phyloP scores from a whole-genome alignment of 2,113 vertebrate genomes.

The Scalopus aquaticus region DNA sequence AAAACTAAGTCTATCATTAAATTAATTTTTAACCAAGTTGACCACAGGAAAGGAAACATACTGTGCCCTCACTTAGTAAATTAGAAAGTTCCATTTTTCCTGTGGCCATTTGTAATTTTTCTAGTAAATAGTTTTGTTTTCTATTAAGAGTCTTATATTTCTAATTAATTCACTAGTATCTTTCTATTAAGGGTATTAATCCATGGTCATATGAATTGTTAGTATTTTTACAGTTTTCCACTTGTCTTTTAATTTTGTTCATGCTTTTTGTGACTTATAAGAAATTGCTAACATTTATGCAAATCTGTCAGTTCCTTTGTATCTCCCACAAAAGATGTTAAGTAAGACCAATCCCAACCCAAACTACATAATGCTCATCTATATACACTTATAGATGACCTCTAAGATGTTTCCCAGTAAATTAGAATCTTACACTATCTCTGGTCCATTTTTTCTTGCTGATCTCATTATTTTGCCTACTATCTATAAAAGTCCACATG shows the following conservation, averaged over 20 bases:
- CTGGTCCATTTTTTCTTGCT: not conserved
- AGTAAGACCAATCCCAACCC: not conserved
- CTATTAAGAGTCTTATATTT: not conserved
- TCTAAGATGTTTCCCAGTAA: not conserved
- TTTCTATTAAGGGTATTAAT: not conserved
- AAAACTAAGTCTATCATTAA: constrained; percentile 18
- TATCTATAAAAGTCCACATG: not conserved
- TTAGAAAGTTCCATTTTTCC: constrained; percentile 1
- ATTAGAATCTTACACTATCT: not conserved
- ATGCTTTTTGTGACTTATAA: not conserved
- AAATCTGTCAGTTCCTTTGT: not conserved
- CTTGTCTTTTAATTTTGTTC: not conserved
- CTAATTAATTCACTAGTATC: not conserved
- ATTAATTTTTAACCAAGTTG: constrained; percentile 9
- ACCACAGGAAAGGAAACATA: not conserved
- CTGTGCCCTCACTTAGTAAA: not conserved
- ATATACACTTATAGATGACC: not conserved
- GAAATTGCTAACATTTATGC: not conserved
- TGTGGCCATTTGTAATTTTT: not conserved
- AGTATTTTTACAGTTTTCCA: not conserved
- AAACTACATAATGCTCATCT: not conserved
- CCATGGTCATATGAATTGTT: not conserved
- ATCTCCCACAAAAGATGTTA: not conserved
- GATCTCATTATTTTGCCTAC: not conserved
- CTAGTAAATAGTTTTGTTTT: constrained; percentile 20